Percentiles rank a stretch among this genome's conserved stretches.
These are phyloP conservation scores for Sciaenops ocellatus DNA, from an alignment of 2,797 vertebrate species.

Conservation along the genomic window DNA sequence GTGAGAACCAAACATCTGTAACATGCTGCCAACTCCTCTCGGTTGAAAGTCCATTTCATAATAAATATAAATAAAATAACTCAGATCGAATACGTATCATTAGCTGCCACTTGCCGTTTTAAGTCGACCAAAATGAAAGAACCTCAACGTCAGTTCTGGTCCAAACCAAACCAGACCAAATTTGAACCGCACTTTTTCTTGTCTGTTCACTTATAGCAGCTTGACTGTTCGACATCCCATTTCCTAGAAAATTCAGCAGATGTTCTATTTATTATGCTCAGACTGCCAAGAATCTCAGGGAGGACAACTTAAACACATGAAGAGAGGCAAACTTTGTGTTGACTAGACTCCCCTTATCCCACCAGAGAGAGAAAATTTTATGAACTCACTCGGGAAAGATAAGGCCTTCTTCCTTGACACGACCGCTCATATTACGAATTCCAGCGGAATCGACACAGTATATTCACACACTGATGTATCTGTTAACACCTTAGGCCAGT, in stretches of 20 bases:
- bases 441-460: constrained; percentile 41
- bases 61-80: constrained; percentile 61
- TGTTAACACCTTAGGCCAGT: constrained; percentile 17
- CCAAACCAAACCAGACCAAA: constrained; percentile 60
- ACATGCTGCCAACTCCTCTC: constrained; percentile 24
- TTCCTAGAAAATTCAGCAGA: constrained; percentile 80
- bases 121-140: constrained; percentile 57
- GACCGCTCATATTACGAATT: constrained; percentile 55
- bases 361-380: constrained; percentile 70
- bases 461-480: constrained; percentile 30
- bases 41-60: constrained; percentile 31
- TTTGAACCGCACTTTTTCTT: constrained; percentile 48
- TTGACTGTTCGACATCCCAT: constrained; percentile 59
- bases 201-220: constrained; percentile 52
- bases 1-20: constrained; percentile 60
- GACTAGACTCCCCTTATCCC: constrained; percentile 64
- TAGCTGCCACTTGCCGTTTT: constrained; percentile 56
- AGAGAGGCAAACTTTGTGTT: constrained; percentile 57
- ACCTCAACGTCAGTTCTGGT: constrained; percentile 37
- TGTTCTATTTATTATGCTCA: constrained; percentile 76
- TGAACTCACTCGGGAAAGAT: constrained; percentile 70
- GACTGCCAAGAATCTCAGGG: constrained; percentile 76
- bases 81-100: constrained; percentile 49
- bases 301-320: constrained; percentile 70
- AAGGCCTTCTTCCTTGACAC: constrained; percentile 53